phyloP scores from a whole-genome alignment of 64 coral and sea anemone species.

The Pocillopora damicornis region DNA sequence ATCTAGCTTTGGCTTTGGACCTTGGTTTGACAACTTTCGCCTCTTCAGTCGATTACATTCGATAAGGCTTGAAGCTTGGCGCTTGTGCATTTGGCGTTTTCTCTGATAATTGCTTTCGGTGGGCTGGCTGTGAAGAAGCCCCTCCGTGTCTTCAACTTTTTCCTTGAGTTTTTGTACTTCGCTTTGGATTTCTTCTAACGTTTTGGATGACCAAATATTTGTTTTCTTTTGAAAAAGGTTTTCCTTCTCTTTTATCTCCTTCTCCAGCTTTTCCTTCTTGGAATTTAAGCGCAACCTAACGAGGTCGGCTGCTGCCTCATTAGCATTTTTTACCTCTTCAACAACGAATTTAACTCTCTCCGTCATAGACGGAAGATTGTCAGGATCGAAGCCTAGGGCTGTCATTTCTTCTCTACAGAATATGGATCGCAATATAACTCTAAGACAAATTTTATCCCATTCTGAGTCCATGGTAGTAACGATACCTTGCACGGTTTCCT shows the following conservation, averaged over 20 bases:
- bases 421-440: conserved; percentile 46
- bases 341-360: conserved; percentile 38
- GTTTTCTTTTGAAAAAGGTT: conserved; percentile 7
- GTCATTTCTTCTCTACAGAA: conserved; percentile 36
- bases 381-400: conserved; percentile 27
- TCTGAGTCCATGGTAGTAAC: conserved; percentile 49
- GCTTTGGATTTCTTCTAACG: conserved; percentile 23
- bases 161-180: neutral
- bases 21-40: conserved; percentile 6
- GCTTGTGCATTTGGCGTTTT: conserved; percentile 38
- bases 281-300: conserved; percentile 22
- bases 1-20: conserved; percentile 24
- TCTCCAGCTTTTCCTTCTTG: conserved; percentile 24
- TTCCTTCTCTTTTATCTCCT: conserved; percentile 20
- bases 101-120: conserved; percentile 20
- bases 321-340: conserved; percentile 36
- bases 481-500: conserved; percentile 54
- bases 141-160: neutral
- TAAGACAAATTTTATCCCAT: conserved; percentile 47
- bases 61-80: conserved; percentile 19
- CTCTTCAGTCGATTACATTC: conserved; percentile 47
- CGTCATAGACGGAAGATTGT: conserved; percentile 40
- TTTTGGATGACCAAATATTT: conserved; percentile 16
- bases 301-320: conserved; percentile 22
- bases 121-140: neutral